phyloP scores from a whole-genome alignment of 2,797 vertebrate species.

The Sylvilagus floridanus region DNA sequence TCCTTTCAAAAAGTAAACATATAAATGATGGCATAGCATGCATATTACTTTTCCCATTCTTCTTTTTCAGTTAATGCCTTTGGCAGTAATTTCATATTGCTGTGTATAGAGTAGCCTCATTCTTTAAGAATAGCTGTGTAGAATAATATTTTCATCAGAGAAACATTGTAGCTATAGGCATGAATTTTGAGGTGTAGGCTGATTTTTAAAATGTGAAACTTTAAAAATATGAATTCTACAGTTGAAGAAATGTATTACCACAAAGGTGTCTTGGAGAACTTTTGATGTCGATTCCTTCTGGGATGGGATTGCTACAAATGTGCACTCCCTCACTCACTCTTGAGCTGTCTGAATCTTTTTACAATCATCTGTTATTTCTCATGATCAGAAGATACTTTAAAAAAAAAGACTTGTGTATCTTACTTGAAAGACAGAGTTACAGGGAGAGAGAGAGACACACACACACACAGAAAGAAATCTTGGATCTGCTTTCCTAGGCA shows the following conservation, averaged over 20 bases:
- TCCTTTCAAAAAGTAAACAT: background rate
- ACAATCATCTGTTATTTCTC: background rate
- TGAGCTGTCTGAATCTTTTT: background rate
- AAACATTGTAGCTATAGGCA: background rate
- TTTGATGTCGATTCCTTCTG: background rate
- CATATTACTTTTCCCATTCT: background rate
- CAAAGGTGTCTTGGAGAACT: background rate
- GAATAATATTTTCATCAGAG: background rate
- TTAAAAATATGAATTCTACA: background rate
- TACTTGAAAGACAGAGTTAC: too few relatives aligned
- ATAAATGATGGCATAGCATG: too few relatives aligned
- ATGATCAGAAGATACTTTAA: background rate
- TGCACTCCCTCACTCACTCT: background rate
- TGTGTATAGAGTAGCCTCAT: background rate
- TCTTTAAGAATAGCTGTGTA: background rate
- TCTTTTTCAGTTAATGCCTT: background rate
- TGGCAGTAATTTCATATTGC: background rate
- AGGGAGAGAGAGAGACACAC: too few relatives aligned
- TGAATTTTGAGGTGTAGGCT: background rate
- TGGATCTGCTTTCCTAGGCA: too few relatives aligned
- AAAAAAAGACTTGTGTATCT: too few relatives aligned
- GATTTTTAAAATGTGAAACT: background rate
- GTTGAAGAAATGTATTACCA: background rate
- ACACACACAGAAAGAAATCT: too few relatives aligned
- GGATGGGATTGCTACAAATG: background rate